Percentiles rank a stretch among this genome's conserved stretches.
Evolutionary conservation across 2,888 invertebrate species (phyloP).

Genomic region (Drosophila subsilvestris): DNA sequence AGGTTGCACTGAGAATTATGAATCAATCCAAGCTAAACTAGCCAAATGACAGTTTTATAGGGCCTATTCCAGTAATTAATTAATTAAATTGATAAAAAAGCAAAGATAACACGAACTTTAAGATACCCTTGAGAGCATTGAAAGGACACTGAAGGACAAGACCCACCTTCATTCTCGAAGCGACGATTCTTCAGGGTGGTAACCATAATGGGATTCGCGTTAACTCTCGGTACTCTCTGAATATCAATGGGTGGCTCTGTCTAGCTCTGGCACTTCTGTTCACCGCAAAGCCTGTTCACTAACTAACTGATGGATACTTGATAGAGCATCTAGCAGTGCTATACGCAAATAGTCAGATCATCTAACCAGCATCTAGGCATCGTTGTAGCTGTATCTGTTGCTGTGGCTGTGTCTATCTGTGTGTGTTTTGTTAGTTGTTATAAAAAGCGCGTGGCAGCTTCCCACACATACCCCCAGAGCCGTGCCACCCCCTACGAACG

Average conservation of each 20-base stretch:
- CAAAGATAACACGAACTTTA: too few relatives aligned
- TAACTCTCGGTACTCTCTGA: not conserved
- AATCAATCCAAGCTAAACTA: too few relatives aligned
- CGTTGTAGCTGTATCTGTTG: not conserved
- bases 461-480: constrained; percentile 1
- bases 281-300: constrained; percentile 65
- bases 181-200: constrained; percentile 82
- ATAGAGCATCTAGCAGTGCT: constrained; percentile 48
- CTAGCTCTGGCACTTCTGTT: constrained; percentile 44
- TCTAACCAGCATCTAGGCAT: constrained; percentile 40
- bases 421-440: constrained; percentile 27
- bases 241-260: not conserved
- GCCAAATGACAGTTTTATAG: too few relatives aligned
- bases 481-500: not conserved
- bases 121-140: not conserved
- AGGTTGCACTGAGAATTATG: too few relatives aligned
- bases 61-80: too few relatives aligned
- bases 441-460: constrained; percentile 36
- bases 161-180: constrained; percentile 79
- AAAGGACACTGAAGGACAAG: constrained; percentile 6
- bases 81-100: too few relatives aligned
- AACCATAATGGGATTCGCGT: constrained; percentile 1
- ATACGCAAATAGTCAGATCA: constrained; percentile 35
- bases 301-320: constrained; percentile 75
- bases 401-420: not conserved